Evolutionary conservation across 2,113 vertebrate genomes (phyloP).

Genomic region (Pelecanoides urinatrix): DNA sequence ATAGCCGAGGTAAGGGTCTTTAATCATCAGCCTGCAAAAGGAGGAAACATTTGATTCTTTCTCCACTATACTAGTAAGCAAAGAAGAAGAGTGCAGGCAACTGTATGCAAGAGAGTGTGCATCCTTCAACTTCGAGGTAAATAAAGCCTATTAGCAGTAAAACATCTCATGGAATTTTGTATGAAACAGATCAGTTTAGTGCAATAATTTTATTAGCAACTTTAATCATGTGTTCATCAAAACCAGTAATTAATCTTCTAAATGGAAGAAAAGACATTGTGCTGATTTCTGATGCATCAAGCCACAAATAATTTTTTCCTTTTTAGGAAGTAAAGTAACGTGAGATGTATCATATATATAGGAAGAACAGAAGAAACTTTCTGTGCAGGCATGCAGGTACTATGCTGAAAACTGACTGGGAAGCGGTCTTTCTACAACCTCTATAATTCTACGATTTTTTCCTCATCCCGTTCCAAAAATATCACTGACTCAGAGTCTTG

Average conservation of each 20-base stretch:
- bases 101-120: not conserved
- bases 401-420: not conserved
- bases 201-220: not conserved
- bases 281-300: not conserved
- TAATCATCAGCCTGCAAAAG: not conserved
- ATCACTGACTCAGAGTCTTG: not conserved
- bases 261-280: not conserved
- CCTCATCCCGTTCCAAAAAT: not conserved
- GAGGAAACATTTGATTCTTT: not conserved
- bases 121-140: not conserved
- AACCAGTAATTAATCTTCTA: not conserved
- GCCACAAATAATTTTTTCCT: not conserved
- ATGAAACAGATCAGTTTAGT: not conserved
- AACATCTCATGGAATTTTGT: not conserved
- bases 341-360: not conserved
- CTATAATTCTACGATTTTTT: not conserved
- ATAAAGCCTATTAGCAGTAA: not conserved
- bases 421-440: not conserved
- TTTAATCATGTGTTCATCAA: not conserved
- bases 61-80: not conserved
- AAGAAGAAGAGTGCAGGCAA: not conserved
- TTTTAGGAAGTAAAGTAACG: not conserved
- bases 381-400: not conserved
- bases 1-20: not conserved
- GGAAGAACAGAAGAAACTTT: not conserved